phyloP scores from a whole-genome alignment of 2,888 invertebrate genomes.

The Drosophila borborema region DNA sequence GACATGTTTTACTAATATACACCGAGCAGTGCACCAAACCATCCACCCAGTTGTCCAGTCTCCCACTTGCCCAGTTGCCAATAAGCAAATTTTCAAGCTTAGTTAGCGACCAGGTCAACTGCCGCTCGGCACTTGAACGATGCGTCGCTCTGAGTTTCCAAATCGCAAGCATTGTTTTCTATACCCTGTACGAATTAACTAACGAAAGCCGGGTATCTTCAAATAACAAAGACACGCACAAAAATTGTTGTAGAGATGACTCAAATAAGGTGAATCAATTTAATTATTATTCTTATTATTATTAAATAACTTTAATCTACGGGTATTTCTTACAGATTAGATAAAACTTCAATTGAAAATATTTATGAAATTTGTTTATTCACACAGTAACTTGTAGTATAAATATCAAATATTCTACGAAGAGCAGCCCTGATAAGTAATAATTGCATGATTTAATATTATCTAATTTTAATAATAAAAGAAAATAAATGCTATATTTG shows the following conservation, averaged over 20 bases:
- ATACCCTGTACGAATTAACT: slow-evolving; percentile 22
- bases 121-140: slow-evolving; percentile 34
- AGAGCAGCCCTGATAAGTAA: neutral
- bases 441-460: no score
- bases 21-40: neutral
- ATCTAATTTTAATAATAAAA: no score
- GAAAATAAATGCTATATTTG: no score
- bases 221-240: neutral
- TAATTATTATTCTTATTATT: neutral
- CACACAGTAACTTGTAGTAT: neutral
- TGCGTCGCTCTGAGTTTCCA: slow-evolving; percentile 7
- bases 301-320: neutral
- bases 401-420: neutral
- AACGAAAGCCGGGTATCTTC: neutral
- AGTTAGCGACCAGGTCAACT: slow-evolving; percentile 53
- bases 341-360: neutral
- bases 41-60: slow-evolving; percentile 23
- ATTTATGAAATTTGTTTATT: neutral
- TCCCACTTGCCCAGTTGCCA: slow-evolving; percentile 39
- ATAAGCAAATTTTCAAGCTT: slow-evolving; percentile 61
- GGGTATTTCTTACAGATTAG: neutral
- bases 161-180: slow-evolving; percentile 6
- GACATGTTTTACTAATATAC: slow-evolving; percentile 63
- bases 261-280: neutral
- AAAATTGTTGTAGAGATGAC: no score